Conservation (phyloP, 1,140 invertebrate species). For the Trialeurodes vaporariorum region DNA sequence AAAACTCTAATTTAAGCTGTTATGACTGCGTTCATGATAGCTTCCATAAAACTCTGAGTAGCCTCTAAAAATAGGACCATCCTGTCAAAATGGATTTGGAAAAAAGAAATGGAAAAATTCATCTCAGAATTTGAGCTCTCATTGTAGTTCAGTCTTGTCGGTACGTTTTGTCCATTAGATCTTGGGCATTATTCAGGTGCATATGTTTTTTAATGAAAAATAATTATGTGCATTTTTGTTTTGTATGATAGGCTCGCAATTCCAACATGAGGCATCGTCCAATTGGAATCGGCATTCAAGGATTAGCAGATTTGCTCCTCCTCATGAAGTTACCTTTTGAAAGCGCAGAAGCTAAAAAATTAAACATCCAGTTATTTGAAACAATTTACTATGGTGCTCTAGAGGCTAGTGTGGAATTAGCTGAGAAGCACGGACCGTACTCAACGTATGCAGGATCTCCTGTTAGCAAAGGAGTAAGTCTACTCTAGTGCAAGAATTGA, state of each 20-base stretch:
- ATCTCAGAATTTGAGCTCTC: too few relatives aligned
- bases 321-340: slow-evolving; percentile 90
- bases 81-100: too few relatives aligned
- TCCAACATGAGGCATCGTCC: slow-evolving; percentile 91
- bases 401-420: slow-evolving; percentile 92
- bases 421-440: slow-evolving; percentile 75
- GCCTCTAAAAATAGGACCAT: too few relatives aligned
- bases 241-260: slow-evolving; percentile 42
- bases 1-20: too few relatives aligned
- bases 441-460: slow-evolving; percentile 85
- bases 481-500: not conserved
- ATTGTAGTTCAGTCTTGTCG: too few relatives aligned
- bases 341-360: slow-evolving; percentile 63
- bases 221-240: slow-evolving; percentile 10
- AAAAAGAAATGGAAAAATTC: too few relatives aligned
- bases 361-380: slow-evolving; percentile 97
- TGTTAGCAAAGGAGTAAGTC: slow-evolving; percentile 66
- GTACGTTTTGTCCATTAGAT: too few relatives aligned
- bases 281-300: slow-evolving; percentile 93
- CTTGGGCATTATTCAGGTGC: too few relatives aligned
- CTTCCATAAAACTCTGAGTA: too few relatives aligned
- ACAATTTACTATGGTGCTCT: slow-evolving; percentile 96
- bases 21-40: too few relatives aligned
- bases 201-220: slow-evolving; percentile 2
- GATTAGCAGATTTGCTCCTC: slow-evolving; percentile 92